phyloP scores from a whole-genome alignment of 1,140 invertebrate genomes.

The Orchestia grillus region DNA sequence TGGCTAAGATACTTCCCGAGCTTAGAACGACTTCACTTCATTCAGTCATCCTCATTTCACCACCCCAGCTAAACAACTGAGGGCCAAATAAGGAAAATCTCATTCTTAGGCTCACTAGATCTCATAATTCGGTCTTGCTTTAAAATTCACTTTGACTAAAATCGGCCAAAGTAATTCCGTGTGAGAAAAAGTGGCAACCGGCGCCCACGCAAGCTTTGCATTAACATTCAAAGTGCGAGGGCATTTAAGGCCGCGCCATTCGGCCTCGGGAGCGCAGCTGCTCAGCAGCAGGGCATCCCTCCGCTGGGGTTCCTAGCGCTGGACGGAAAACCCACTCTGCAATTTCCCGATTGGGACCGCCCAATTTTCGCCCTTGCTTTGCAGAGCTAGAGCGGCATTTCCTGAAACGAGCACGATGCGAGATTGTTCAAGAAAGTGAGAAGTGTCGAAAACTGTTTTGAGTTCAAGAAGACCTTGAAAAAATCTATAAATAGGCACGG shows the following conservation, averaged over 20 bases:
- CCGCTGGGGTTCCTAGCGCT: background rate
- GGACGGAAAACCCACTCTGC: background rate
- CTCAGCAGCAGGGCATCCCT: background rate
- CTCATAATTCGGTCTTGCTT: too few species aligned
- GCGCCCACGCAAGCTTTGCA: background rate
- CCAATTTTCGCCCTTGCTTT: background rate
- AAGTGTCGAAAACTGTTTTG: too few species aligned
- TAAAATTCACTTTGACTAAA: background rate
- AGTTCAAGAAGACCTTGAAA: too few species aligned
- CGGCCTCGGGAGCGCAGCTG: background rate
- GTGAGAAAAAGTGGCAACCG: background rate
- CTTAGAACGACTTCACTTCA: too few species aligned
- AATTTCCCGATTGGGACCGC: background rate
- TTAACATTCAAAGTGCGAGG: background rate
- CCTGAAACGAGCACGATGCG: background rate
- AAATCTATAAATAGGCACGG: too few species aligned
- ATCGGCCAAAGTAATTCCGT: background rate
- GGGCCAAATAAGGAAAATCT: too few species aligned
- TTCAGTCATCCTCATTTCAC: too few species aligned
- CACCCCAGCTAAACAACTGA: too few species aligned
- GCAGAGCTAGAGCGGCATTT: background rate
- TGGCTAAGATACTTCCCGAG: too few species aligned
- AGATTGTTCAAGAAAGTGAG: too few species aligned
- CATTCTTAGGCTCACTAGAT: too few species aligned
- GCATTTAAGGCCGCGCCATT: background rate